phyloP scores from a whole-genome alignment of 1,140 invertebrate genomes.

The Eupristina koningsbergeri region DNA sequence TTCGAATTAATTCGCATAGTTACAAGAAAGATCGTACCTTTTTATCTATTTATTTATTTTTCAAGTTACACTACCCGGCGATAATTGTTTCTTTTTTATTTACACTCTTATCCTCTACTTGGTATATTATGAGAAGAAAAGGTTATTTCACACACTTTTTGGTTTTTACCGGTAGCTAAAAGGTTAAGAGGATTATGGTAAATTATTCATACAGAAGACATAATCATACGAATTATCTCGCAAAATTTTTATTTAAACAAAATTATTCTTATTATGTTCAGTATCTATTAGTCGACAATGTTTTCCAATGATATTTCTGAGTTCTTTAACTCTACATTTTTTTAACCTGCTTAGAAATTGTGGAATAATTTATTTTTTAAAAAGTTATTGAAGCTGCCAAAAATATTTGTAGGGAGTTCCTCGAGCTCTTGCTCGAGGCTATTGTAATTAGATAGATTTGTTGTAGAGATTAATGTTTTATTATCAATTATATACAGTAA shows the following conservation, averaged over 20 bases:
- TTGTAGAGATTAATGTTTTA: too few relatives aligned
- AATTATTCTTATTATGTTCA: not conserved
- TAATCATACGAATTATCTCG: constrained; percentile 4
- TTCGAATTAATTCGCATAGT: constrained; percentile 36
- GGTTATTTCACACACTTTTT: not conserved
- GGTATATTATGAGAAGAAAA: constrained; percentile 9
- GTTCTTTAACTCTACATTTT: too few relatives aligned
- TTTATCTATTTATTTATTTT: constrained; percentile 16
- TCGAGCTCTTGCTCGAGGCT: not conserved
- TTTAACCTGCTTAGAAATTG: too few relatives aligned
- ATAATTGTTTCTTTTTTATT: constrained; percentile 28
- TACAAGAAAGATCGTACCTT: not conserved
- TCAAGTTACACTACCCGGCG: not conserved
- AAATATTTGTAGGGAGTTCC: not conserved
- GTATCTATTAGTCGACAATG: not conserved
- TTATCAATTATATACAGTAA: too few relatives aligned
- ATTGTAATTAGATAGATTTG: too few relatives aligned
- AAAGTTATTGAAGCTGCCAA: not conserved
- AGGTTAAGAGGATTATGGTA: constrained; percentile 1
- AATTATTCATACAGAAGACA: constrained; percentile 16
- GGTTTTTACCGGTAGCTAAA: not conserved
- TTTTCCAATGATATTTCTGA: not conserved
- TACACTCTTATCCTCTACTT: not conserved
- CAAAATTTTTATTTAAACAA: constrained; percentile 13
- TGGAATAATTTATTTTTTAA: too few relatives aligned